These are phyloP conservation scores for Holothuria leucospilota DNA, from an alignment of 53 echinoderm and acorn worm genomes.

Conservation along the genomic window DNA sequence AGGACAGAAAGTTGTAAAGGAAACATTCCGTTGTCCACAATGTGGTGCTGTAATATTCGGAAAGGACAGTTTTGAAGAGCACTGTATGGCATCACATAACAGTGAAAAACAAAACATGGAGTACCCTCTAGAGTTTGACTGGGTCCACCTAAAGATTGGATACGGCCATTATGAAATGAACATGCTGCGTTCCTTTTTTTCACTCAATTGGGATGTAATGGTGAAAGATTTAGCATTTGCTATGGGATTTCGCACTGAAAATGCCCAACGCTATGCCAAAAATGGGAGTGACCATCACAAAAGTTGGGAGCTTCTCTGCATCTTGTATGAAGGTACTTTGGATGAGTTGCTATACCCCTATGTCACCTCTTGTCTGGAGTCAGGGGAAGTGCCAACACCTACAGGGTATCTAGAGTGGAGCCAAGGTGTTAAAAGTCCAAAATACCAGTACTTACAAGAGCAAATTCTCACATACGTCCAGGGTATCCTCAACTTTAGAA, in stretches of 20 bases:
- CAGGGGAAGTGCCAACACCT: too few relatives aligned
- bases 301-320: too few relatives aligned
- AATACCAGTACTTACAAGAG: too few relatives aligned
- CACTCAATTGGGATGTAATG: background rate
- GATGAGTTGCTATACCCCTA: too few relatives aligned
- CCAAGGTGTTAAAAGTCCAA: too few relatives aligned
- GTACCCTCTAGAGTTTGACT: conserved; percentile 53
- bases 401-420: too few relatives aligned
- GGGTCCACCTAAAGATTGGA: conserved; percentile 45
- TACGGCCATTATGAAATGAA: conserved; percentile 68
- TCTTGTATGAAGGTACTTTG: too few relatives aligned
- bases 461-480: too few relatives aligned
- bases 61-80: background rate
- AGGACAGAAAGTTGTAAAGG: conserved; percentile 10
- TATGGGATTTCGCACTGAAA: background rate
- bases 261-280: background rate
- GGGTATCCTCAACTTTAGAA: too few relatives aligned
- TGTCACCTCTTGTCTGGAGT: too few relatives aligned
- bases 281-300: too few relatives aligned
- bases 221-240: background rate
- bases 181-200: conserved; percentile 16
- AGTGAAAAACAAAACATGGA: background rate
- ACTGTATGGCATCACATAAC: background rate
- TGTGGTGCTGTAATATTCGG: conserved; percentile 14
- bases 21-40: conserved; percentile 47